Percentiles rank a stretch among this genome's conserved stretches.
phyloP scores from a whole-genome alignment of 1,140 invertebrate genomes.

The Drosophila leontia region DNA sequence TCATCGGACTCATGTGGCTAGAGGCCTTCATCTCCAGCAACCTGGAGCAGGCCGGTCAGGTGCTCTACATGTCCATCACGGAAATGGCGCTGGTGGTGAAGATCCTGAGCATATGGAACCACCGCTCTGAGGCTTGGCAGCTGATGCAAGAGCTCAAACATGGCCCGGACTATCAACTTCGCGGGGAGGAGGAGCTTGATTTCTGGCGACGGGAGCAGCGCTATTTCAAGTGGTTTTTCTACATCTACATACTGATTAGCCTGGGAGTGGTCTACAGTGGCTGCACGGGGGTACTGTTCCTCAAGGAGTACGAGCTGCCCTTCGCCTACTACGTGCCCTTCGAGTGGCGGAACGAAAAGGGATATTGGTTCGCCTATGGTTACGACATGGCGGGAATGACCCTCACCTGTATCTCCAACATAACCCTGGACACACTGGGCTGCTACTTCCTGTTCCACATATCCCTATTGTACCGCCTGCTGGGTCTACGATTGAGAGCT shows the following conservation, averaged over 20 bases:
- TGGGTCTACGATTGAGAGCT: conserved; percentile 52
- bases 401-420: conserved; percentile 67
- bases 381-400: conserved; percentile 65
- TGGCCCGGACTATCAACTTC: conserved; percentile 22
- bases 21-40: conserved; percentile 62
- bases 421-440: conserved; percentile 65
- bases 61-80: conserved; percentile 78
- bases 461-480: conserved; percentile 59
- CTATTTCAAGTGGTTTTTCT: conserved; percentile 54
- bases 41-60: conserved; percentile 67
- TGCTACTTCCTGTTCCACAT: conserved; percentile 77
- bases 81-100: conserved; percentile 66
- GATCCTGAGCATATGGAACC: conserved; percentile 69
- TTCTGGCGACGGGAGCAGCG: conserved; percentile 57
- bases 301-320: conserved; percentile 58
- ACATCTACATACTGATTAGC: conserved; percentile 54
- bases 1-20: conserved; percentile 76
- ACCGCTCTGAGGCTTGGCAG: conserved; percentile 36
- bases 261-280: conserved; percentile 58
- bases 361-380: conserved; percentile 68
- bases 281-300: conserved; percentile 58
- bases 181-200: conserved; percentile 21
- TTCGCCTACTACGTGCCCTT: conserved; percentile 76
- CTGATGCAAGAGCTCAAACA: conserved; percentile 54
- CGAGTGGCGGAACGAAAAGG: conserved; percentile 50